Evolutionary conservation across 1,140 invertebrate species (phyloP), one percentile per base, ranked within the genome.

Genomic region (Drosophila fuyamai): DNA sequence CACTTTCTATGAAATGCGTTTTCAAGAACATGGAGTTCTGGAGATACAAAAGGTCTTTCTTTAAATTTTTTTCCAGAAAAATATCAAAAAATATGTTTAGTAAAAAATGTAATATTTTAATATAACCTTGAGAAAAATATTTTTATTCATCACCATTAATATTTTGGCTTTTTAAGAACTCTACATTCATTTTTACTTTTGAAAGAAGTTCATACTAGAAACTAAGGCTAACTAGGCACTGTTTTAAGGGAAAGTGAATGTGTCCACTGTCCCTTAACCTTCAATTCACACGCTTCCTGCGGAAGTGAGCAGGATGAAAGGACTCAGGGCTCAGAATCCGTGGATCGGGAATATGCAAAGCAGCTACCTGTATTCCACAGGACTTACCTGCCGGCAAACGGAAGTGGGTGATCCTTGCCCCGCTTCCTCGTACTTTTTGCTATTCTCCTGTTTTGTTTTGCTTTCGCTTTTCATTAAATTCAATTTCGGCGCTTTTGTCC

Each of bases 401-500:
- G 60, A 84, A 84, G 81, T 84, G 61, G 74, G 74, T 81, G 82
- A 81, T 73, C 58, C 59, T 62, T 4, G 50, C 14, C 32, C 23
- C 47, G 23, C 47, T 32, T 32, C 48, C 48, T 78, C 50, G 60
- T 32, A 32, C 36, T 12, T 38, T 38, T 23, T 47, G 23, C 27
- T 14, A 14, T 43, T 61, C 43, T 27, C n/a, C 46, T 48, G 47
- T 58, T 67, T 76, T 53, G 47, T 58, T 67, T 76, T 62, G 80
- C 81, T 89, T 90, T 89, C 85, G 84, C 81, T 89, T 89, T 89
- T 90, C 66, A 90, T 85, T 79, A 63, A 80, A 89, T 78, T 89
- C 77, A 90, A 84, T 85, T 90, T 83, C 66, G 63, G 65, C 29
- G 57, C 65, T 47, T 86, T 77, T 86, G 67, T 73, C 54, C 67